Conservation (phyloP, 1,140 invertebrate genomes). For the Drosophila yakuba region DNA sequence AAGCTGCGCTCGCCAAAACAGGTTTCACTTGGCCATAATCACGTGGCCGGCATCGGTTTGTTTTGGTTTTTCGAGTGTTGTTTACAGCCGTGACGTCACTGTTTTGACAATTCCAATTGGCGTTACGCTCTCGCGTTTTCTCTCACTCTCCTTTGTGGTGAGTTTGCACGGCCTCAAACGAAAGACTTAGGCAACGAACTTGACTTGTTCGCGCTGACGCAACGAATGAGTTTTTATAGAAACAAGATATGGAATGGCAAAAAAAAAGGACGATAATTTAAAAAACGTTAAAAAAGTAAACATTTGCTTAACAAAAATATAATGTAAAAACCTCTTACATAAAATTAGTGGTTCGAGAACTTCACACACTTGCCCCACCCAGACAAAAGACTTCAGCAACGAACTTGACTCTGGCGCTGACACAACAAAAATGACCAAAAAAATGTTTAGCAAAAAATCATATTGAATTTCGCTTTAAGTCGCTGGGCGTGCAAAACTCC, state of each 20-base stretch:
- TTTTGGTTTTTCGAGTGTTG: constrained; percentile 76
- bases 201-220: constrained; percentile 46
- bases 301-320: too few relatives aligned
- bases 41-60: constrained; percentile 80
- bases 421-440: constrained; percentile 30
- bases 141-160: constrained; percentile 21
- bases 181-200: constrained; percentile 79
- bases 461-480: constrained; percentile 74
- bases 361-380: not conserved
- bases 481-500: constrained; percentile 60
- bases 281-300: not conserved
- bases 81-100: constrained; percentile 75
- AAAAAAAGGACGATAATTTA: not conserved
- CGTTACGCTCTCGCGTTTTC: constrained; percentile 9
- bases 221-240: constrained; percentile 23
- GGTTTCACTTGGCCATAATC: constrained; percentile 57
- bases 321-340: too few relatives aligned
- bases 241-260: not conserved
- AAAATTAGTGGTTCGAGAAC: too few relatives aligned
- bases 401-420: constrained; percentile 61
- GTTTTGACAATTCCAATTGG: constrained; percentile 76
- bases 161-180: constrained; percentile 28
- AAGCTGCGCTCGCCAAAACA: constrained; percentile 32
- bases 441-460: constrained; percentile 10
- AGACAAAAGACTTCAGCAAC: constrained; percentile 70